Evolutionary conservation across 2,113 vertebrate species (phyloP), one percentile per base, ranked within the genome.

Genomic region (Pseudonaja textilis): DNA sequence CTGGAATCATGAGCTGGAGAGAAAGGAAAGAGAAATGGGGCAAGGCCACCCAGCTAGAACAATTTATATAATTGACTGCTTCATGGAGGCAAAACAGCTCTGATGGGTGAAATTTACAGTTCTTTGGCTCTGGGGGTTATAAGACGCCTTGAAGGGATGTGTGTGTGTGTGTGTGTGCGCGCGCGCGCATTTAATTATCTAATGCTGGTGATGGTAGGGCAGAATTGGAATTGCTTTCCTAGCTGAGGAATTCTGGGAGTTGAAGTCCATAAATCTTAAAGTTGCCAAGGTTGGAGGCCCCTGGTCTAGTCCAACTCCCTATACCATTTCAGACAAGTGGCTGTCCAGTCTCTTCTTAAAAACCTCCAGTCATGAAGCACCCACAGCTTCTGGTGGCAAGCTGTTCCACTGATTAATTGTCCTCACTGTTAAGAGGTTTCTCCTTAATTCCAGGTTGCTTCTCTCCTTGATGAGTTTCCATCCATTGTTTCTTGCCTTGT

Each of bases 31-130:
- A 12, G 88, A 42, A 45, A 69, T 93, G 11, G 12, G 92, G 45
- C 50, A 85, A 61, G 95, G 64, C 96, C 95, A 94, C 96, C 91
- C 96, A 92, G 93, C 91, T 91, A 92, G 69, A 16, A 39, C 85
- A 92, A 92, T 91, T 61, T 2, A 0, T 91, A n/a, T 95, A 93
- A 59, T 95, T 87, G 89, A 4, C 91, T 93, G 0, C 52, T 89
- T 94, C 81, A 26, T 0, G 16, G 95, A 91, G 29, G 8, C 85
- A 85, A 59, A 85, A 90, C 93, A 88, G 92, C 59, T 94, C 55
- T 93, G 86, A 93, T 50, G 87, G 88, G 86, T 90, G 94, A 96
- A 90, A 92, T 91, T 91, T 90, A 93, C 23, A 2, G 85, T 96
- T 96, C 89, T 93, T 93, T 64, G 12, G 88, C 85, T 7, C 0